Evolutionary conservation across 2,888 invertebrate species (phyloP), one percentile per base, ranked within the genome.

Genomic region (Nomada goodeniana): DNA sequence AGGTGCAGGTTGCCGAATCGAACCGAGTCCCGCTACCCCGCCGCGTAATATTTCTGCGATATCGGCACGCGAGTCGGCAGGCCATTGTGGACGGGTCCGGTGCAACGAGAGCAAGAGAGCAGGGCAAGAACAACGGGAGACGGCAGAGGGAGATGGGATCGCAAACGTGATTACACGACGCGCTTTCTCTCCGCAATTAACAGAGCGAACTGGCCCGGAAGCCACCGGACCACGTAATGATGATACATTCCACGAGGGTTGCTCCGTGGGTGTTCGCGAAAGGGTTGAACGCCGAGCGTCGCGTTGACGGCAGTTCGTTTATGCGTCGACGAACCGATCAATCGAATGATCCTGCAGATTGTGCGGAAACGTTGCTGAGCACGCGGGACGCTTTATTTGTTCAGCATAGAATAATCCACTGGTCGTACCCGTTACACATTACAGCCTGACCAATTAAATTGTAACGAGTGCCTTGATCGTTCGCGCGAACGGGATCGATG

Each of bases 151-250:
- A 67, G 67, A 59, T 36, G 60, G 79, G 72, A 76, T 75, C 81
- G 80, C 77, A 82, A 89, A 88, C 89, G 85, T 85, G 89, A 90
- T 90, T 89, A 85, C 85, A 80, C 87, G 84, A 81, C 76, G 87
- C 86, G 87, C 85, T 88, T 89, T 89, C 88, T 87, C 83, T 87
- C 87, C 91, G 88, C 89, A 90, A 90, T 91, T 91, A 88, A 86
- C 88, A 84, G 86, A 84, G 87, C 86, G 86, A 82, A 88, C 88
- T 88, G 84, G 82, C 68, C 83, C 81, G 85, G 85, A 85, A 89
- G 86, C 87, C 89, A 81, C 74, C 81, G 88, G 86, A 90, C 85
- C 89, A 83, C 89, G 88, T 89, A 90, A 91, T 90, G 89, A 91
- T 90, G 88, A 89, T 88, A 89, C 90, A 91, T 91, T 89, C 90